Base-by-base conservation (phyloP, 1,140 invertebrate genomes). In the Gryon sp. region DNA sequence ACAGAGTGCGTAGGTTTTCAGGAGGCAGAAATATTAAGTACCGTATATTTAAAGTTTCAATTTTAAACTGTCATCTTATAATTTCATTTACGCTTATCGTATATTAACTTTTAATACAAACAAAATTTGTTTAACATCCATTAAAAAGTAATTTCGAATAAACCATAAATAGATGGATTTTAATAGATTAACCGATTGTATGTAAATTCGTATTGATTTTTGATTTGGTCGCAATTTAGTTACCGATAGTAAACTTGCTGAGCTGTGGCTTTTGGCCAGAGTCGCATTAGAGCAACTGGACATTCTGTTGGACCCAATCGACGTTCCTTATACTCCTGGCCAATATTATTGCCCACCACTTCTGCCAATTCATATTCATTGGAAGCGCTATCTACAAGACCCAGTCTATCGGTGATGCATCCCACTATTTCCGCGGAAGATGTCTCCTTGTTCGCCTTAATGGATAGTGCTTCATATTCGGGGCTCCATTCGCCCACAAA, bases 371-470 rank as follows among this genome's bases (percentile, higher is more conserved):
- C 96, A 88, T 95, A 98, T 60, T 93, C 92, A 62, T 81, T 88
- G n/a, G 91, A 90, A 74, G 91, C 87, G 79, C 90, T 91, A 78
- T 93, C 90, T 73, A 90, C 90, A 41, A 97, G 91, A 50, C 90
- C 90, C 12, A 96, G 88, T 79, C 94, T 91, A 72, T 96, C 94
- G 34, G 94, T 93, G 60, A 97, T 97, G 83, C 95, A 96, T 59
- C 92, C 91, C 28, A 97, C 94, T 82, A 98, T 96, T 87, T 98
- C 96, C 68, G 95, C 93, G 2, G 96, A 95, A 52, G 94, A 94
- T 36, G 96, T 97, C 83, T 95, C 94, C 86, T 98, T 97, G 63
- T 95, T 95, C 14, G 96, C 96, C 90, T 97, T 96, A 45, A 98
- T 95, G 30, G 94, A 95, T 11, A 97, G 90, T 57, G 95, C 95